Percentiles rank a stretch among this genome's conserved stretches.
Conservation (phyloP, 2,797 vertebrate genomes). For the Hemitrygon akajei region DNA sequence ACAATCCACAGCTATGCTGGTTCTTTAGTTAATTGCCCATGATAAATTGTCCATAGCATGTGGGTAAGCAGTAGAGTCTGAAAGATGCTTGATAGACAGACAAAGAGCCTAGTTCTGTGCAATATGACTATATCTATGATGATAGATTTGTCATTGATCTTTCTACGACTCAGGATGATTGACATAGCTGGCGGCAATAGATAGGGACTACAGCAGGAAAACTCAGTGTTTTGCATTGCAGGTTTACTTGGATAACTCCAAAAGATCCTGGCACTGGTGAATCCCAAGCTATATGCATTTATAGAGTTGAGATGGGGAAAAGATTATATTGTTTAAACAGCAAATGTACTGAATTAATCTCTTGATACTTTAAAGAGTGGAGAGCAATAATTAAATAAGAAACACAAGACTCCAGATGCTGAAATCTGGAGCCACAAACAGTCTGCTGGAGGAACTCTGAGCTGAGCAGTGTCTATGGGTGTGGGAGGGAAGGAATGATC, state of each 20-base stretch:
- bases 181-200: neutral
- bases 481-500: too few species aligned
- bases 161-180: neutral
- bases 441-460: too few species aligned
- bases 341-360: neutral
- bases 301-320: neutral
- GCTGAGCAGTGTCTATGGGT: too few species aligned
- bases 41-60: too few species aligned
- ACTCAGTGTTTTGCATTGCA: neutral
- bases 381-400: neutral
- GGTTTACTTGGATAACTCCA: neutral
- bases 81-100: too few species aligned
- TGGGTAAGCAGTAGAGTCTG: too few species aligned
- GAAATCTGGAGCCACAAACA: too few species aligned
- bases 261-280: neutral
- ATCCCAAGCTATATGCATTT: neutral
- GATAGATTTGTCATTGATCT: neutral
- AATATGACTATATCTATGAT: neutral
- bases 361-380: neutral
- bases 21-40: too few species aligned
- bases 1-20: too few species aligned
- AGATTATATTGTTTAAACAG: neutral
- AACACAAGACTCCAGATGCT: too few species aligned
- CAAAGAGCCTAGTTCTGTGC: too few species aligned
- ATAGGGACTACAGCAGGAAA: neutral